phyloP scores from a whole-genome alignment of 2,888 invertebrate species.

The Ditylenchus weischeri region DNA sequence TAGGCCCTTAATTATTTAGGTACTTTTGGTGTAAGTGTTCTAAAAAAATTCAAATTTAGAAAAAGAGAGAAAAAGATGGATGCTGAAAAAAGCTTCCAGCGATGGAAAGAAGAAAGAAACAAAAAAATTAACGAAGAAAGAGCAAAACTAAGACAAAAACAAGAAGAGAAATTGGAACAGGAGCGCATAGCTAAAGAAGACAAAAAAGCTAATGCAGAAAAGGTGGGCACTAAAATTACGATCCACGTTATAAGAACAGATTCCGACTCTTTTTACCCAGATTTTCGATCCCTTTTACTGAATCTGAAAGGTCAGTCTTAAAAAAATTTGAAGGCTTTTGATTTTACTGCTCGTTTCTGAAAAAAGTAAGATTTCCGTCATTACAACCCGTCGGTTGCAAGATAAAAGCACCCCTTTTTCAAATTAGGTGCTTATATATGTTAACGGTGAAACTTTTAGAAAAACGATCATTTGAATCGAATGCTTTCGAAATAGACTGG shows the following conservation, averaged over 20 bases:
- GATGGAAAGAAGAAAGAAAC: constrained; percentile 32
- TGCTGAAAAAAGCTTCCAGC: constrained; percentile 30
- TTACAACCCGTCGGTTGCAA: too few species aligned
- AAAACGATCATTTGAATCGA: too few species aligned
- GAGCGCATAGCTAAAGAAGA: constrained; percentile 19
- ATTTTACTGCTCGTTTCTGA: background rate
- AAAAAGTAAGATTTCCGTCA: background rate
- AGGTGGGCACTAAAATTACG: constrained; percentile 13
- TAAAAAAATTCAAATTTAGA: constrained; percentile 11
- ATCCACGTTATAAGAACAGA: too few species aligned
- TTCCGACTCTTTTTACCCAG: too few species aligned
- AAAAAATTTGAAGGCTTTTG: background rate
- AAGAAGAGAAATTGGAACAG: constrained; percentile 20
- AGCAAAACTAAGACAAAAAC: constrained; percentile 10
- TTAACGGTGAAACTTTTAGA: background rate
- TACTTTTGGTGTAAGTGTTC: background rate
- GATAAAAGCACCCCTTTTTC: too few species aligned
- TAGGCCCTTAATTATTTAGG: constrained; percentile 1
- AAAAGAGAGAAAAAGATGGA: constrained; percentile 30
- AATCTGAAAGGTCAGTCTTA: too few species aligned
- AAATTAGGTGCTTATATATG: too few species aligned
- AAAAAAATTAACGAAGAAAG: constrained; percentile 18
- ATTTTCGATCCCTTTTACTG: too few species aligned
- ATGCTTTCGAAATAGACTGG: too few species aligned
- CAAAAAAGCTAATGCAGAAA: constrained; percentile 21